Conservation (phyloP, 2,888 invertebrate genomes). For the Branchipolynoe longqiensis region DNA sequence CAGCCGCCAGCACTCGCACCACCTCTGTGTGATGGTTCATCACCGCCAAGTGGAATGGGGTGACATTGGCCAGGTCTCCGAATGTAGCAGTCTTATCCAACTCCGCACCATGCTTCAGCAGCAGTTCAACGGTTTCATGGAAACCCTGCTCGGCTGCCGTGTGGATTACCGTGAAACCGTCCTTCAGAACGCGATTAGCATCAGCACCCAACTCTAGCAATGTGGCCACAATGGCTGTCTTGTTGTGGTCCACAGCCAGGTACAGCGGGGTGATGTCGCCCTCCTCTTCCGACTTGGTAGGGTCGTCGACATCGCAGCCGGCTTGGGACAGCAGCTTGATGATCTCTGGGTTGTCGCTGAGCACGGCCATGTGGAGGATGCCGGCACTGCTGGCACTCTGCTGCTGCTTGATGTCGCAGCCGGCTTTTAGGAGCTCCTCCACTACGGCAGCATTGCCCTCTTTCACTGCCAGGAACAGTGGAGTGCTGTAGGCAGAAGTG, state of each 20-base stretch:
- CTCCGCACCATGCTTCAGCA: slow-evolving; percentile 59
- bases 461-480: slow-evolving; percentile 67
- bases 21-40: slow-evolving; percentile 65
- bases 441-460: slow-evolving; percentile 65
- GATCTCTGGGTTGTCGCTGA: slow-evolving; percentile 62
- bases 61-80: slow-evolving; percentile 65
- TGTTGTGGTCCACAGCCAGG: slow-evolving; percentile 65
- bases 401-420: slow-evolving; percentile 60
- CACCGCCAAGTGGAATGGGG: slow-evolving; percentile 66
- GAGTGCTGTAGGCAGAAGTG: slow-evolving; percentile 64
- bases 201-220: slow-evolving; percentile 65
- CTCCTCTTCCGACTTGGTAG: slow-evolving; percentile 63
- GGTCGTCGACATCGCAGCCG: slow-evolving; percentile 60
- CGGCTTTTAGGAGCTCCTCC: slow-evolving; percentile 63
- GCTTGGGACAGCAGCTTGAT: slow-evolving; percentile 59
- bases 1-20: slow-evolving; percentile 47
- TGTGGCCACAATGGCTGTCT: slow-evolving; percentile 59
- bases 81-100: slow-evolving; percentile 64
- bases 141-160: slow-evolving; percentile 67
- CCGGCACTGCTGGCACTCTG: slow-evolving; percentile 59
- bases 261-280: slow-evolving; percentile 67
- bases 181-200: slow-evolving; percentile 64
- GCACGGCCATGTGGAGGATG: slow-evolving; percentile 66
- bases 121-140: slow-evolving; percentile 58
- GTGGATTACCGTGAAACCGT: slow-evolving; percentile 67